Base-by-base conservation (phyloP, 2,113 vertebrate genomes). In the Steatornis caripensis region DNA sequence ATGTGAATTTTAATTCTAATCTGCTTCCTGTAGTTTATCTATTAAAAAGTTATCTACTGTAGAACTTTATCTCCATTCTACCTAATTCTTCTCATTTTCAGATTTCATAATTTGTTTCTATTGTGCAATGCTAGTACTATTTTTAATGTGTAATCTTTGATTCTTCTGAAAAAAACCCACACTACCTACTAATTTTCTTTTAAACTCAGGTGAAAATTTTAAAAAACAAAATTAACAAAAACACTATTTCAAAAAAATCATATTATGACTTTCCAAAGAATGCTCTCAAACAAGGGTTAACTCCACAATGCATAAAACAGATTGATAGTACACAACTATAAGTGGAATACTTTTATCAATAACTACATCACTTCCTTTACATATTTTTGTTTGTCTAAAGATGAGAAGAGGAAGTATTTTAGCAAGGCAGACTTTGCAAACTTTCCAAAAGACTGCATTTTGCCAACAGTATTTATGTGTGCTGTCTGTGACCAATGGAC, bases 201-300 rank as follows among this genome's bases (percentile, higher is more conserved):
- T 24, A 54, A 43, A 55, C 2, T 8, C 24, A 19, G 5, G 4
- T 2, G 71, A 85, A 82, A 29, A 1, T 0, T 4, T 39, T 17
- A 23, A 14, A 65, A 43, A 48, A 9, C 3, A 61, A 65, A 86
- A n/a, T 46, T 3, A 10, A 82, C 29, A 51, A 75, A 86, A 72
- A 51, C 6, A 36, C 1, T 32, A 1, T 46, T 80, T 76, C 16
- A 36, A 89, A 83, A 70, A 45, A 1, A 45, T 78, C 15, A 27
- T 11, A 20, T 22, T 41, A 39, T 9, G 13, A 41, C 12, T 36
- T 69, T 54, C 30, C 17, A 54, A 68, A 41, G 18, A 71, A 48
- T 72, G 4, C 8, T 78, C n/a, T 65, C 18, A 80, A 39, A 9
- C 2, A 64, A 41, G 2, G 6, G 8, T 48, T 64, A 60, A 43